Evolutionary conservation across 2,888 invertebrate species (phyloP), one percentile per base, ranked within the genome.

Genomic region (Phasia obesa): DNA sequence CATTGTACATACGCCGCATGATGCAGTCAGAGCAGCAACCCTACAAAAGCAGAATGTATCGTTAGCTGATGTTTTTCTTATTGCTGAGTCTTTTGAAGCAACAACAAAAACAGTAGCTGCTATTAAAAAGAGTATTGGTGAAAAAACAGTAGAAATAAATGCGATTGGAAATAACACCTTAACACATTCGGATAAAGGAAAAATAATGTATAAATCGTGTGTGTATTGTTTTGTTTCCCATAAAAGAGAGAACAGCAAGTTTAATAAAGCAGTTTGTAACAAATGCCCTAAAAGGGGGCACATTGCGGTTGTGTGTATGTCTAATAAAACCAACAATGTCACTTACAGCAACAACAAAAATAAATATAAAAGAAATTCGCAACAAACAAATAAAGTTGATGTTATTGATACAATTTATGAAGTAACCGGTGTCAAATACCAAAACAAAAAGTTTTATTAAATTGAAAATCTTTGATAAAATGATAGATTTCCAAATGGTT

Each of bases 41-140:
- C 35, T 86, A 7, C 85, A 85, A n/a, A 85, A 85, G 38, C 51
- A 73, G 19, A 67, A 79, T 9, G 67, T 81, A 55, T 67, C 75
- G 9, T 51, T 86, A 11, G 57, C 79, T 3, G 85, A 84, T 21
- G 77, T 85, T 15, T 62, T 85, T 15, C 42, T 47, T 5, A 83
- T 83, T 42, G 83, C 84, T 5, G 83, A 85, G 55, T 78, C 81
- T n/a, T 85, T 44, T 47, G 81, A 84, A 71, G 74, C 81, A 42
- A 81, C 81, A 51, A 65, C 78, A 76, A 84, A 69, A 84, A 79
- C 84, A 23, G 60, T 84, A 9, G 80, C 67, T n/a, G 27, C 67
- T 11, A 69, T 84, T 44, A 69, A 79, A 59, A 67, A 81, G 19
- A 31, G 4, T 25, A 4, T 25, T 17, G 53, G 23, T 49, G 73